Evolutionary conservation across 2,888 invertebrate species (phyloP).

Genomic region (Eustalomyia histrio): DNA sequence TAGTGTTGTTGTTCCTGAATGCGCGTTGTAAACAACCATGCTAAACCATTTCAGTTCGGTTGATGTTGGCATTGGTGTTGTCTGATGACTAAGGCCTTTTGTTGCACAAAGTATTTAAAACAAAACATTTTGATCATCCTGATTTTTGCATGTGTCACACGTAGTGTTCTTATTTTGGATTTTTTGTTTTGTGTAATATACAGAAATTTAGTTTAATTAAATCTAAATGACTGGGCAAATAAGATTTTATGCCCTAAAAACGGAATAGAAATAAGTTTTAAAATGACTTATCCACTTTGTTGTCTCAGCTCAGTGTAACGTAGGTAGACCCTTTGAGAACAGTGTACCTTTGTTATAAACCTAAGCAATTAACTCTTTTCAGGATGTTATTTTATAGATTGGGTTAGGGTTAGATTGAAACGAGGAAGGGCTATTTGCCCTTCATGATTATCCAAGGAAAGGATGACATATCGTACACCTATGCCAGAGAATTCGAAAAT

Average conservation of each 20-base stretch:
- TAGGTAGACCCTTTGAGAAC: too few relatives aligned
- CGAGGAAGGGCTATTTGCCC: too few relatives aligned
- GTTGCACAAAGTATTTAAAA: neutral
- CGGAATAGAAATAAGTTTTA: too few relatives aligned
- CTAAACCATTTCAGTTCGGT: conserved; percentile 19
- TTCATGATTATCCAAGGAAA: too few relatives aligned
- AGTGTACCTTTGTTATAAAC: too few relatives aligned
- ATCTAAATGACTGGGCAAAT: neutral
- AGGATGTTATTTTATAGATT: too few relatives aligned
- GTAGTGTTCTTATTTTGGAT: neutral
- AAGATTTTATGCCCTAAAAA: neutral
- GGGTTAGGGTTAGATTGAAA: too few relatives aligned
- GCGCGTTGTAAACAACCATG: conserved; percentile 21
- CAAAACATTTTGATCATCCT: conserved; percentile 1
- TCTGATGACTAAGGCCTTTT: conserved; percentile 35
- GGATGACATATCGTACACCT: too few relatives aligned
- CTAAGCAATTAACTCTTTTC: too few relatives aligned
- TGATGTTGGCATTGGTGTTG: conserved; percentile 11
- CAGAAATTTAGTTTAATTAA: neutral
- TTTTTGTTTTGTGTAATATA: neutral
- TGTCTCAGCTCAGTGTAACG: too few relatives aligned
- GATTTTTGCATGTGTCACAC: neutral
- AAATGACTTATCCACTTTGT: too few relatives aligned
- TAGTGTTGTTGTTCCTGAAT: conserved; percentile 36
- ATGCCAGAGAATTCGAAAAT: too few relatives aligned